These are phyloP conservation scores for Ips nitidus DNA, from an alignment of 1,140 invertebrate genomes.

Conservation along the genomic window DNA sequence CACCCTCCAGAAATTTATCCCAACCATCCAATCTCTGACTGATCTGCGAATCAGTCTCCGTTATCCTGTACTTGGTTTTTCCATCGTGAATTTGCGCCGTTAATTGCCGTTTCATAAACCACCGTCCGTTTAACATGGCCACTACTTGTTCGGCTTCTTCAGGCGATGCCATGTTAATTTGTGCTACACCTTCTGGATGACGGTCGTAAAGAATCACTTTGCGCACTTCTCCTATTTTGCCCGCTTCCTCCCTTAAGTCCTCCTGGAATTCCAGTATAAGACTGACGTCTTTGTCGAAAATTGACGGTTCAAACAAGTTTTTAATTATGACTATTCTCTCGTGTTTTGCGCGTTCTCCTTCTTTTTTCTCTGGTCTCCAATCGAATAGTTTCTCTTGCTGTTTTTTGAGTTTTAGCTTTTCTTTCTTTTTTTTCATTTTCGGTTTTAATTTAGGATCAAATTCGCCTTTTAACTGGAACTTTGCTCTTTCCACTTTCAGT, in stretches of 20 bases:
- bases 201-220: conserved; percentile 93
- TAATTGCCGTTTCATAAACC: conserved; percentile 85
- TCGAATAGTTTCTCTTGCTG: conserved; percentile 94
- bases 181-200: conserved; percentile 92
- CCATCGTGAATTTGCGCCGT: conserved; percentile 93
- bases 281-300: conserved; percentile 88
- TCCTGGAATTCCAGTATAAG: conserved; percentile 90
- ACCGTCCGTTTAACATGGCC: conserved; percentile 84
- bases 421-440: conserved; percentile 87
- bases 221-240: conserved; percentile 89
- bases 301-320: conserved; percentile 88
- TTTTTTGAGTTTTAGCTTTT: conserved; percentile 88
- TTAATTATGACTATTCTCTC: conserved; percentile 93
- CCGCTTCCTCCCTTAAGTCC: conserved; percentile 85
- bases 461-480: conserved; percentile 93
- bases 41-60: conserved; percentile 88
- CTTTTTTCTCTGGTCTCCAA: conserved; percentile 91
- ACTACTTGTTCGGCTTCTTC: conserved; percentile 92
- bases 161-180: conserved; percentile 86
- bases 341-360: conserved; percentile 79
- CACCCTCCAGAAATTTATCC: conserved; percentile 78
- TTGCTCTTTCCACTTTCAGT: conserved; percentile 87
- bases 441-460: conserved; percentile 95
- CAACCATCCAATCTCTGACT: conserved; percentile 82
- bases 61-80: conserved; percentile 88